Percentiles rank a stretch among this genome's conserved stretches.
These are phyloP conservation scores for Synanthedon tipuliformis DNA, from an alignment of 2,888 invertebrate genomes.

Conservation along the genomic window DNA sequence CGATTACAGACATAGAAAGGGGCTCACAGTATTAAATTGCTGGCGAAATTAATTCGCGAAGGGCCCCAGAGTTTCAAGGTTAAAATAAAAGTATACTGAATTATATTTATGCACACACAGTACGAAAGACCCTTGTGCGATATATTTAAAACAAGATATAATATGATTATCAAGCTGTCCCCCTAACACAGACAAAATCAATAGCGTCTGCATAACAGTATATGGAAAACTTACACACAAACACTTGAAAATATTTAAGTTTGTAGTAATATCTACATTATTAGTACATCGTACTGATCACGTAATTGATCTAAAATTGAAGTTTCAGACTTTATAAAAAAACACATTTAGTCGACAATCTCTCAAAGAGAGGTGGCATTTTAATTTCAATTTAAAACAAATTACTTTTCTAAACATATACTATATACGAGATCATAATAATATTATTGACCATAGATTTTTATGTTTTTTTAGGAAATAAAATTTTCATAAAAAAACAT, in stretches of 20 bases:
- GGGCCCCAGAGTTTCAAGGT: conserved; percentile 36
- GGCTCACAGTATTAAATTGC: neutral
- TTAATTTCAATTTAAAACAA: too few relatives aligned
- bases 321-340: too few relatives aligned
- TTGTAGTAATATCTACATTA: neutral
- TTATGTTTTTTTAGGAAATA: neutral
- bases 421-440: neutral
- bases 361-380: too few relatives aligned
- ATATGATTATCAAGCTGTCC: conserved; percentile 63
- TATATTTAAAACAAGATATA: conserved; percentile 64
- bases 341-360: too few relatives aligned
- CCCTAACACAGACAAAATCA: conserved; percentile 70
- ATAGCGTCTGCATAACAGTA: conserved; percentile 60
- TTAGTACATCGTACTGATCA: too few relatives aligned
- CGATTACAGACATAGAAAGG: neutral
- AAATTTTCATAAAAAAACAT: too few relatives aligned
- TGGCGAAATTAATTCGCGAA: conserved; percentile 4
- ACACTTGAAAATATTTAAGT: conserved; percentile 16
- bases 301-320: too few relatives aligned
- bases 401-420: neutral
- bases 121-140: conserved; percentile 31
- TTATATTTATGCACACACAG: conserved; percentile 5
- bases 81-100: conserved; percentile 18
- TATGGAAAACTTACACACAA: conserved; percentile 31
- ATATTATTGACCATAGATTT: neutral